Percentiles rank a stretch among this genome's conserved stretches.
Conservation (phyloP, 2,797 vertebrate species). For the Gouania willdenowi region DNA sequence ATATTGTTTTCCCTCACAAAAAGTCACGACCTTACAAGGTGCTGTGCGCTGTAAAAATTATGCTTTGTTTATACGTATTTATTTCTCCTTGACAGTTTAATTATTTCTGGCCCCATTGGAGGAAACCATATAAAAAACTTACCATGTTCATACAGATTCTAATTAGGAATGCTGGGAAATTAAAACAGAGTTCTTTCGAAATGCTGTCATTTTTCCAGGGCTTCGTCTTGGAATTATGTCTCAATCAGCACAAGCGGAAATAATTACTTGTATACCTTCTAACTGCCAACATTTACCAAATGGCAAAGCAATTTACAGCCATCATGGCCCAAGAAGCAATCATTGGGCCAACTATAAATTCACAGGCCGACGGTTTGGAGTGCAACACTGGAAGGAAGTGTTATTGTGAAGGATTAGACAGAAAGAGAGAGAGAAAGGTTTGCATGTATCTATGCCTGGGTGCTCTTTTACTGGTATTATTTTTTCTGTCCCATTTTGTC, state of each 20-base stretch:
- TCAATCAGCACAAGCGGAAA: slow-evolving; percentile 80
- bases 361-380: slow-evolving; percentile 70
- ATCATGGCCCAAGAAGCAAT: slow-evolving; percentile 79
- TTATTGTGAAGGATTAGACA: slow-evolving; percentile 72
- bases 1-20: slow-evolving; percentile 72
- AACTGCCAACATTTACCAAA: slow-evolving; percentile 81
- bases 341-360: slow-evolving; percentile 81
- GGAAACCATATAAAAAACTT: slow-evolving; percentile 71
- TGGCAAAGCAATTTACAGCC: slow-evolving; percentile 81
- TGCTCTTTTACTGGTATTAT: slow-evolving; percentile 14
- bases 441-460: slow-evolving; percentile 26
- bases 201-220: slow-evolving; percentile 76
- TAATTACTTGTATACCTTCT: slow-evolving; percentile 82
- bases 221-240: slow-evolving; percentile 77
- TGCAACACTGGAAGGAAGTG: slow-evolving; percentile 65
- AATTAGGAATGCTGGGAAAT: slow-evolving; percentile 80
- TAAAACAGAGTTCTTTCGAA: slow-evolving; percentile 79
- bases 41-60: slow-evolving; percentile 72
- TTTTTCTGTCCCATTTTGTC: slow-evolving; percentile 1
- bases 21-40: slow-evolving; percentile 68
- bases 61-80: slow-evolving; percentile 78
- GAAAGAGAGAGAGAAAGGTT: slow-evolving; percentile 43
- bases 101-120: slow-evolving; percentile 76
- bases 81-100: slow-evolving; percentile 79
- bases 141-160: slow-evolving; percentile 64